Evolutionary conservation across 1,140 invertebrate genomes (phyloP).

Genomic region (Nasonia giraulti): DNA sequence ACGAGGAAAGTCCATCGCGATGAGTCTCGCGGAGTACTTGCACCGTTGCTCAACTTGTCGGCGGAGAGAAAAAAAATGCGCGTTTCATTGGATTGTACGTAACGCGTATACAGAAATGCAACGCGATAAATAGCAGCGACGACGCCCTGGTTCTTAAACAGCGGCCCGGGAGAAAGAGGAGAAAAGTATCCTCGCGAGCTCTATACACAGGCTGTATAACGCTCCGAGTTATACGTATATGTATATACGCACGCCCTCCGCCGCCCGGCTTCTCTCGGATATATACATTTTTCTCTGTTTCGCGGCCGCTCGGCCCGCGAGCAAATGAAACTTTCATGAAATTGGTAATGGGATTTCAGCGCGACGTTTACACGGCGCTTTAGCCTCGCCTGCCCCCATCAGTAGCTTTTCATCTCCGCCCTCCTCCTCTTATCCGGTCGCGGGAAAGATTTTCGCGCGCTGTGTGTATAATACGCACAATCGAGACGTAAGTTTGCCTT

Average conservation of each 20-base stretch:
- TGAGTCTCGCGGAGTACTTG: not conserved
- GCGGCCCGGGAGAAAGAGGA: not conserved
- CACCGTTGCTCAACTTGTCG: too few relatives aligned
- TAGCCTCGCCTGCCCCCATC: not conserved
- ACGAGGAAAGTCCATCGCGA: not conserved
- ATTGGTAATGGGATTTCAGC: slow-evolving; percentile 29
- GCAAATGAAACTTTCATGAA: slow-evolving; percentile 38
- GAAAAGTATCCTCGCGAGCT: not conserved
- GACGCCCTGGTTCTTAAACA: not conserved
- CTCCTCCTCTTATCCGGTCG: not conserved
- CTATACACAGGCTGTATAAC: not conserved
- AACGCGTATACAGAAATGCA: too few relatives aligned
- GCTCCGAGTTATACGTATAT: not conserved
- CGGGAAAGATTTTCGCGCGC: not conserved
- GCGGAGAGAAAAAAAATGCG: too few relatives aligned
- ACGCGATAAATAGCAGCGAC: not conserved
- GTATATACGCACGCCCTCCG: not conserved
- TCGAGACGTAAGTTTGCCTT: not conserved
- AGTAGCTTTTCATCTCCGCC: slow-evolving; percentile 24
- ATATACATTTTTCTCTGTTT: slow-evolving; percentile 1
- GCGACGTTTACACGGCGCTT: slow-evolving; percentile 24
- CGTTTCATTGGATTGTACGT: too few relatives aligned
- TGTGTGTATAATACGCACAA: not conserved
- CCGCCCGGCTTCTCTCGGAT: not conserved
- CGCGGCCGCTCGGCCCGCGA: not conserved